These are phyloP conservation scores for Rhamphomyia laevipes DNA, from an alignment of 2,888 invertebrate species.

Conservation along the genomic window DNA sequence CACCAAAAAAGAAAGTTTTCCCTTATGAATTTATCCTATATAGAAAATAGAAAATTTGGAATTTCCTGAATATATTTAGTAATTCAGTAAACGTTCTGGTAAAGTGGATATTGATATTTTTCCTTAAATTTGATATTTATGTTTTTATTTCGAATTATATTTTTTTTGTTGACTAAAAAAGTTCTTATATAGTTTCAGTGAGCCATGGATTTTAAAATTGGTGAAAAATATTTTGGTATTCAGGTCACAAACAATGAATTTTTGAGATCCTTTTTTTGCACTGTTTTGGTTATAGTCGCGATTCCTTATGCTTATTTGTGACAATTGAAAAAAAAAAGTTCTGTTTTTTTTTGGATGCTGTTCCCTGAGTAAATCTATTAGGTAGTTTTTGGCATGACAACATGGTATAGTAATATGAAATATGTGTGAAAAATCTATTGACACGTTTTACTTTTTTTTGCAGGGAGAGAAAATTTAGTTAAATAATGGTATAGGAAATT, in stretches of 20 bases:
- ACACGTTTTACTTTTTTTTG: conserved; percentile 8
- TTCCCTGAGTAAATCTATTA: neutral
- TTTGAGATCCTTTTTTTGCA: conserved; percentile 16
- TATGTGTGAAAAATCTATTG: conserved; percentile 11
- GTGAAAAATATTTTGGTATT: neutral
- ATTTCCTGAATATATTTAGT: conserved; percentile 16
- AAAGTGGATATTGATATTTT: conserved; percentile 41
- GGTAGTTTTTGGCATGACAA: too few species aligned
- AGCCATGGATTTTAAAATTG: neutral
- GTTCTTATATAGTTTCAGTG: neutral
- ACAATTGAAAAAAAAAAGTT: conserved; percentile 10
- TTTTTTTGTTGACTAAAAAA: conserved; percentile 8
- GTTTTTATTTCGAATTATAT: conserved; percentile 19
- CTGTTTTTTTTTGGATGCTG: too few species aligned
- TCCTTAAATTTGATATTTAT: conserved; percentile 38
- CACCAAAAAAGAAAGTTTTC: too few species aligned
- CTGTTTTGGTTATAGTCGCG: conserved; percentile 1
- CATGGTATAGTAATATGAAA: conserved; percentile 6
- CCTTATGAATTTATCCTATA: too few species aligned
- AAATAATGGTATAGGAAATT: too few species aligned
- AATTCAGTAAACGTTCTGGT: conserved; percentile 32
- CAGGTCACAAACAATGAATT: conserved; percentile 7
- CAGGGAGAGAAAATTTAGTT: too few species aligned
- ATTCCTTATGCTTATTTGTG: conserved; percentile 13
- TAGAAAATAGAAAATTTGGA: too few species aligned